Conservation (phyloP, 2,888 invertebrate genomes). For the Oxycera nigricornis region DNA sequence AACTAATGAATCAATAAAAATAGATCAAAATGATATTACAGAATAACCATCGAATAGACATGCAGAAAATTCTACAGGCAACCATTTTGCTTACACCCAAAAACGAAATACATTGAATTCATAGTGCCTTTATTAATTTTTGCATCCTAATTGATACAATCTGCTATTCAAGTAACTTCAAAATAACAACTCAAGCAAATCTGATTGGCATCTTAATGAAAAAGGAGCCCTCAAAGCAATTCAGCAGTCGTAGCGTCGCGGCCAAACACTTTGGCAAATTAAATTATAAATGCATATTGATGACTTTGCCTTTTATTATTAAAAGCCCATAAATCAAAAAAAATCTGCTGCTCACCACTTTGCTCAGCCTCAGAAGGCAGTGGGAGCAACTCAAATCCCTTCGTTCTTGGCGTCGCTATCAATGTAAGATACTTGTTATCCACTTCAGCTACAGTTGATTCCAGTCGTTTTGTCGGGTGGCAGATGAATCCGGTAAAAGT, state of each 20-base stretch:
- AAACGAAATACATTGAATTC: too few relatives aligned
- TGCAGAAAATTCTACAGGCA: too few relatives aligned
- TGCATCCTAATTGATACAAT: slow-evolving; percentile 6
- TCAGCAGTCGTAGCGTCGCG: background rate
- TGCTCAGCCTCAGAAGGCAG: background rate
- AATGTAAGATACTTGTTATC: slow-evolving; percentile 1
- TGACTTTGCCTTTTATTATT: slow-evolving; percentile 36
- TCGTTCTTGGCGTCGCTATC: background rate
- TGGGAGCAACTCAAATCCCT: background rate
- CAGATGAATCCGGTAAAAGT: background rate
- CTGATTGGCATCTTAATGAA: slow-evolving; percentile 38
- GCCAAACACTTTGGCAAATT: slow-evolving; percentile 36
- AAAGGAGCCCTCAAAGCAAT: slow-evolving; percentile 11
- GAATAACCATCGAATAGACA: too few relatives aligned
- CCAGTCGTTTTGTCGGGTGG: background rate
- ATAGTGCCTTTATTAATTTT: too few relatives aligned
- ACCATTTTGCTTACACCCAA: too few relatives aligned
- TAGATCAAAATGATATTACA: too few relatives aligned
- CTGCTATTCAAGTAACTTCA: background rate
- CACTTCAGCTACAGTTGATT: background rate
- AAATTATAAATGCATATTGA: slow-evolving; percentile 39
- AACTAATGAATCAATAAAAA: too few relatives aligned
- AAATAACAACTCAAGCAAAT: background rate
- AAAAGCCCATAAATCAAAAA: slow-evolving; percentile 38
- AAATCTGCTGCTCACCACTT: slow-evolving; percentile 1